Evolutionary conservation across 2,113 vertebrate genomes (phyloP), one percentile per base, ranked within the genome.

Genomic region (Eublepharis macularius): DNA sequence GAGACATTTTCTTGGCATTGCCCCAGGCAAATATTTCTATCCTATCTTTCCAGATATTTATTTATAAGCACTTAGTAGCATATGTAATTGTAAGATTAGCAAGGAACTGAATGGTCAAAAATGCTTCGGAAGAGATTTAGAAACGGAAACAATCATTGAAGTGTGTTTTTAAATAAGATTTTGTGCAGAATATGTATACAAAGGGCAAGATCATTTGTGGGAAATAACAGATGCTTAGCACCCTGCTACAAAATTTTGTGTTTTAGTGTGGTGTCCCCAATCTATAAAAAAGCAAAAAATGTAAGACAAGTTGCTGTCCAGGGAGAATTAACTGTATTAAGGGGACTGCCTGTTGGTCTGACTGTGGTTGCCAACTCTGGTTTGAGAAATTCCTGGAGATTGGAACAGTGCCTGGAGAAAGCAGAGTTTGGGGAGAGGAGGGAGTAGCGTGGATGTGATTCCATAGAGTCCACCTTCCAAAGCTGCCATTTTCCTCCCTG

Each of bases 1-100:
- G 45, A 88, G 36, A 73, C 10, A 66, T 82, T 89, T 89, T 90
- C 19, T 86, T 3, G 82, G 14, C 89, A 84, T 77, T 89, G 86
- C 29, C 41, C 85, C 72, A 88, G 63, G 7, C 7, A 89, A 88
- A 88, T 75, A 75, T 78, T 84, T 65, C 65, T 60, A 45, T 82
- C 45, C 60, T 73, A 63, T 45, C 70, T 19, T 36, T 39, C 32
- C 60, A 79, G 74, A 60, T 69, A 72, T 76, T 83, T 82, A 89
- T 75, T 79, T 69, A 82, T 49, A 77, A 39, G 84, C 60, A 84
- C 70, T 84, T 75, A 21, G 34, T 75, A 47, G 0, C 69, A 54
- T 34, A 21, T 14, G 70, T 83, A 85, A 45, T 79, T 73, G 76
- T 34, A 72, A 79, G 66, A 47, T 80, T 86, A 80, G 54, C 45